Evolutionary conservation across 2,888 invertebrate species (phyloP).

Genomic region (Elysia crispata): DNA sequence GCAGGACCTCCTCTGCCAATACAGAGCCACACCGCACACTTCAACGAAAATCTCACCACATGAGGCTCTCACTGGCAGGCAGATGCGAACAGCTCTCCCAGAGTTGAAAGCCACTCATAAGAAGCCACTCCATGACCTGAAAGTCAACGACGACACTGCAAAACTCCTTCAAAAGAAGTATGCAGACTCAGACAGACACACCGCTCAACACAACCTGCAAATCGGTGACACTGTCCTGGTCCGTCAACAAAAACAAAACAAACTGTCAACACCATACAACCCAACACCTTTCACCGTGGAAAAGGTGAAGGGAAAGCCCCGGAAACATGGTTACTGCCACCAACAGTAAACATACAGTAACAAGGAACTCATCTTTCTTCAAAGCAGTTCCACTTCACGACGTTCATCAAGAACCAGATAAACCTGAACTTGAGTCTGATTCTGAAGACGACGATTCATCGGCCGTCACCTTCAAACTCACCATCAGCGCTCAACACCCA

Average conservation of each 20-base stretch:
- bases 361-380: background rate
- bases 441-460: too few relatives aligned
- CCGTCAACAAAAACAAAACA: background rate
- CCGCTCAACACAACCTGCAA: background rate
- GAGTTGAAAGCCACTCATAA: background rate
- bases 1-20: conserved; percentile 3
- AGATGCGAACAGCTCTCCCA: conserved; percentile 5
- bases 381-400: background rate
- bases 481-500: too few relatives aligned
- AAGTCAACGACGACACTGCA: background rate
- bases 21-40: conserved; percentile 6
- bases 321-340: background rate
- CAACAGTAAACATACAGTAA: background rate
- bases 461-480: too few relatives aligned
- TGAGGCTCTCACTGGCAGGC: conserved; percentile 3
- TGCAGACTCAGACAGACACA: background rate
- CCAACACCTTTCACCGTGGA: background rate
- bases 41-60: conserved; percentile 23
- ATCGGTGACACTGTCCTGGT: conserved; percentile 5
- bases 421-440: too few relatives aligned
- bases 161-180: background rate
- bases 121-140: background rate
- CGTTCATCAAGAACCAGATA: too few relatives aligned
- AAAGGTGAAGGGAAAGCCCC: conserved; percentile 10
- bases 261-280: background rate